A percentile compares a stretch with the other conserved stretches of the same genome.
Evolutionary conservation across 2,888 invertebrate species (phyloP).

Genomic region (Trichopoda pennipes): DNA sequence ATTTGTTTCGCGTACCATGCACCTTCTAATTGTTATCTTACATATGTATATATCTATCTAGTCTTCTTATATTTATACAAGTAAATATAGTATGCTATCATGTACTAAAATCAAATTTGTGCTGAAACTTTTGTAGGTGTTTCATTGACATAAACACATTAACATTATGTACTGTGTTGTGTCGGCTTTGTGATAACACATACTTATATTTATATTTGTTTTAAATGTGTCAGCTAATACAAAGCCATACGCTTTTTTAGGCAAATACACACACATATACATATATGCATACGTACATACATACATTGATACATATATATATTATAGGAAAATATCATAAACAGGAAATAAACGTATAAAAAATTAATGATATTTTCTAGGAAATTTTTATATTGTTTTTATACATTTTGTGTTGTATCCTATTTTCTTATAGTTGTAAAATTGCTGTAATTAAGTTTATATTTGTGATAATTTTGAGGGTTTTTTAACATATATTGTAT

Average conservation of each 20-base stretch:
- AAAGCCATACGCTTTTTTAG: background rate
- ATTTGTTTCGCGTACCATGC: constrained; percentile 54
- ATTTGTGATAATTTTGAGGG: constrained; percentile 52
- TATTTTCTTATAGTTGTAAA: constrained; percentile 26
- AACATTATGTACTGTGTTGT: background rate
- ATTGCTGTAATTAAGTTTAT: no score
- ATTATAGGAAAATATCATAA: background rate
- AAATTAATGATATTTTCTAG: constrained; percentile 12
- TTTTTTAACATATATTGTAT: no score
- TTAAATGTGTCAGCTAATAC: background rate
- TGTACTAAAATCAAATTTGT: background rate
- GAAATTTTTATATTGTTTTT: constrained; percentile 26
- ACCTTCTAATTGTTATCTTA: constrained; percentile 48
- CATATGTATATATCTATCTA: background rate
- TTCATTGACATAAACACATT: background rate
- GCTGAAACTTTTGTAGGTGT: background rate
- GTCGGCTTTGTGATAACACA: background rate
- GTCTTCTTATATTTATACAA: background rate
- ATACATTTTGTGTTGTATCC: background rate
- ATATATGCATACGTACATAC: background rate
- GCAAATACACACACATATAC: background rate
- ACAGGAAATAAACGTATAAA: background rate
- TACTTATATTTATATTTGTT: background rate
- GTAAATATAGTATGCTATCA: background rate
- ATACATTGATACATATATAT: no score